Conservation (phyloP, 53 echinoderm and acorn worm species). For the Mesocentrotus franciscanus region DNA sequence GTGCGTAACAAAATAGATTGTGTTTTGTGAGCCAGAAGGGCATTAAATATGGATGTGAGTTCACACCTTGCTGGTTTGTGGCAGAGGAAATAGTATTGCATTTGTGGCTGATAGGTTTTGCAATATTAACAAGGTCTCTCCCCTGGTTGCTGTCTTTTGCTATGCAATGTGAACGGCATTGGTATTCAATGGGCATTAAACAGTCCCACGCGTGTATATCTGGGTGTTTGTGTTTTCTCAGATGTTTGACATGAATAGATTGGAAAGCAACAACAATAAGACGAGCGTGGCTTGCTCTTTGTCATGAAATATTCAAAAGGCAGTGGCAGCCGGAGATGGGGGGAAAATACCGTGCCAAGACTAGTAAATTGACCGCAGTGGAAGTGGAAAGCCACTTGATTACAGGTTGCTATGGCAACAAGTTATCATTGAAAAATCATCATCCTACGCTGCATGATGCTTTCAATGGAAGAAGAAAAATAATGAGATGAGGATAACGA, state of each 20-base stretch:
- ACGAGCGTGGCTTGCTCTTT: too few species aligned
- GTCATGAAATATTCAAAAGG: constrained; percentile 44
- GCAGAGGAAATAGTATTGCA: background rate
- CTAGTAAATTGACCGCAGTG: background rate
- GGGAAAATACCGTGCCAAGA: background rate
- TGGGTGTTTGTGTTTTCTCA: background rate
- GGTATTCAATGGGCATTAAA: background rate
- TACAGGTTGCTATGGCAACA: constrained; percentile 52
- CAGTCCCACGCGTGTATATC: background rate
- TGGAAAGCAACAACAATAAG: background rate
- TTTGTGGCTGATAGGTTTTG: background rate
- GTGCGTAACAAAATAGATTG: background rate
- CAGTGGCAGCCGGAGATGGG: background rate
- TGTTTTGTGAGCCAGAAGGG: background rate
- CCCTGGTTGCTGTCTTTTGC: background rate
- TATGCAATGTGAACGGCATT: background rate
- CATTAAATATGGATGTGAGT: background rate
- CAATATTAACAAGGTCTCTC: background rate
- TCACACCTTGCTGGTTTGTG: background rate
- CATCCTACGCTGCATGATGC: background rate
- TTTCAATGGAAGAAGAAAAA: background rate
- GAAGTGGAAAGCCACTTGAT: constrained; percentile 30
- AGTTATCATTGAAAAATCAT: constrained; percentile 18
- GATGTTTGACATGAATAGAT: constrained; percentile 1
- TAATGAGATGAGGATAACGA: constrained; percentile 1